Evolutionary conservation across 2,113 vertebrate genomes (phyloP), one percentile per base, ranked within the genome.

Genomic region (Antennarius striatus): DNA sequence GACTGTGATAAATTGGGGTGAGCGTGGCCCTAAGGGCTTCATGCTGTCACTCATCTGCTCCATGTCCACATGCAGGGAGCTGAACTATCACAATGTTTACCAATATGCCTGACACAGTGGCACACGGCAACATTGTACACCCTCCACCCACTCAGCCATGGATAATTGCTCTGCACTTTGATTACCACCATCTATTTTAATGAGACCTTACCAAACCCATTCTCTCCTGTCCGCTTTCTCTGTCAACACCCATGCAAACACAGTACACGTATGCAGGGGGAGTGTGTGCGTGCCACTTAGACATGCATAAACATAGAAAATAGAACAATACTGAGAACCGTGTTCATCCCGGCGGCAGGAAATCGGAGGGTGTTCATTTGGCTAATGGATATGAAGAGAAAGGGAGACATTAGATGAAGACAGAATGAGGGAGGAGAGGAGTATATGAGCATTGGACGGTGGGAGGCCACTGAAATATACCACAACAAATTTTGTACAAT

Each of bases 121-220:
- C 73, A 79, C 83, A 72, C 62, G 36, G 46, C 58, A 73, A 53
- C 75, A 4, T 61, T 40, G 45, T 71, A 80, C 79, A 77, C 71
- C 78, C 81, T 62, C 76, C 51, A 22, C 86, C 84, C 67, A 83
- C 88, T 83, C 88, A 90, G 83, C 81, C 77, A 10, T 51, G 72
- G 80, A 78, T 93, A 92, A 92, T 91, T 89, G 89, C 88, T 80
- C 80, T 77, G 73, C 87, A 86, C 83, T 90, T 90, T 93, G 90
- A 92, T 91, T 91, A 91, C 83, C 14, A 52, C 80, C 89, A 90
- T 91, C 84, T 89, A 86, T 91, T 92, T 92, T 92, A 92, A 93
- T 92, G 90, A 91, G 88, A 75, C 83, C 82, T 68, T 81, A 84
- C 82, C 65, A 65, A 53, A 71, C 45, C 39, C 75, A n/a, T 42